phyloP scores from a whole-genome alignment of 2,797 vertebrate species.

The Rhodeus uyekii region DNA sequence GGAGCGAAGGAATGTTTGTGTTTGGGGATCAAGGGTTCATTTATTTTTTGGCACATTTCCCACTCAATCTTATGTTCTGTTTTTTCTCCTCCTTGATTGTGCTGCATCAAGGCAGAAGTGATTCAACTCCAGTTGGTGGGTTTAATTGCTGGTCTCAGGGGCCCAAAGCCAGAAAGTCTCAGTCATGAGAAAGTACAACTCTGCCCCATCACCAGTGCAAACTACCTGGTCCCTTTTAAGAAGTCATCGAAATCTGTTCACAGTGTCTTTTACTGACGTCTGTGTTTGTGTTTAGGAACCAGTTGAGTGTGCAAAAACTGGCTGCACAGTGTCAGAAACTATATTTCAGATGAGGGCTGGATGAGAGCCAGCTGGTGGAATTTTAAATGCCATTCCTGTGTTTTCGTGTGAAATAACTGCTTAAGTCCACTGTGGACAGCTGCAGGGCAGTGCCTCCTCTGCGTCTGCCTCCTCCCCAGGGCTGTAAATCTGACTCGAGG shows the following conservation, averaged over 20 bases:
- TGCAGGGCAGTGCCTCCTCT: conserved; percentile 73
- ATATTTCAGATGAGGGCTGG: conserved; percentile 63
- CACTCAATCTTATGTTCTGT: conserved; percentile 35
- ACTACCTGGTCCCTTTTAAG: background rate
- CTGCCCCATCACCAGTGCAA: background rate
- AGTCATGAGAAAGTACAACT: conserved; percentile 34
- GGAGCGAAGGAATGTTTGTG: conserved; percentile 58
- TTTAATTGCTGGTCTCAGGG: conserved; percentile 44
- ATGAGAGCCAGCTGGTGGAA: conserved; percentile 75
- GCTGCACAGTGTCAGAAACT: conserved; percentile 55
- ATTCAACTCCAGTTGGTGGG: conserved; percentile 45
- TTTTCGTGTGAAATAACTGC: conserved; percentile 82
- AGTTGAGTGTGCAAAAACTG: background rate
- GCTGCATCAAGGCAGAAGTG: conserved; percentile 41
- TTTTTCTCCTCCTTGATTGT: conserved; percentile 39
- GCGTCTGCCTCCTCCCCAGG: conserved; percentile 45
- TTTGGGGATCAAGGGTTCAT: conserved; percentile 53
- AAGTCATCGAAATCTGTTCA: conserved; percentile 28
- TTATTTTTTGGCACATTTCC: conserved; percentile 56
- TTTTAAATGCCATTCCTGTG: conserved; percentile 69
- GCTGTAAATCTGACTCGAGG: conserved; percentile 79
- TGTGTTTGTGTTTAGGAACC: conserved; percentile 19
- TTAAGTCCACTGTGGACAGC: conserved; percentile 82
- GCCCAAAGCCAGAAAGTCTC: conserved; percentile 26
- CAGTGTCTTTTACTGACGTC: conserved; percentile 7